phyloP scores from a whole-genome alignment of 2,113 vertebrate genomes.

The Girardinichthys multiradiatus region DNA sequence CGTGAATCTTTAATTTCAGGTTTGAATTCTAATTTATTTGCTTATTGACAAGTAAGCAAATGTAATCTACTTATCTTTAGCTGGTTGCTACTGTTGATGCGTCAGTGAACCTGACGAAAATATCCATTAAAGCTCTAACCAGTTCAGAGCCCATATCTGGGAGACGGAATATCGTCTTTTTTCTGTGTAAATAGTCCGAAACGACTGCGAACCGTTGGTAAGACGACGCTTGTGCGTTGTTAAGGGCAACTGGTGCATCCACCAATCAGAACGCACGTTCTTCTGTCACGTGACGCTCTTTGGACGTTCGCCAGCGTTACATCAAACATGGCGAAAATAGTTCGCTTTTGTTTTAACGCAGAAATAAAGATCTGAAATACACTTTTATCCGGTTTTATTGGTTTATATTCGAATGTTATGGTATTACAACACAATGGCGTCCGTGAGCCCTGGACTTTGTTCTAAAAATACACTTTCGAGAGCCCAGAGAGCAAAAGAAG shows the following conservation, averaged over 20 bases:
- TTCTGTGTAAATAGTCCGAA: no score
- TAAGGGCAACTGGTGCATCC: conserved; percentile 60
- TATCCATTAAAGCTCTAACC: background rate
- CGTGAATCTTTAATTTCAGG: no score
- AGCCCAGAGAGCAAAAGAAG: conserved; percentile 14
- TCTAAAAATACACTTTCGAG: background rate
- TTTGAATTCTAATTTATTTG: no score
- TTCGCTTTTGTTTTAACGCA: background rate
- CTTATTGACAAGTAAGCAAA: no score
- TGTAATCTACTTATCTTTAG: no score
- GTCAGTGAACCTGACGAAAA: background rate
- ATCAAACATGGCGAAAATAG: conserved; percentile 67
- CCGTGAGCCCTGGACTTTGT: background rate
- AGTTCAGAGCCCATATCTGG: no score
- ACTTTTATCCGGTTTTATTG: background rate
- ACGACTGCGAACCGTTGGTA: background rate
- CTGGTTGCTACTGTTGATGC: no score
- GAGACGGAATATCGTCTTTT: background rate
- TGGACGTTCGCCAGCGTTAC: background rate
- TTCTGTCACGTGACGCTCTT: conserved; percentile 53
- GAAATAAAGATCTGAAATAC: background rate
- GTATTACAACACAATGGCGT: conserved; percentile 32
- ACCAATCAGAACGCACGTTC: conserved; percentile 56
- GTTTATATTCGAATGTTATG: background rate
- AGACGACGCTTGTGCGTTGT: conserved; percentile 72